A percentile compares a stretch with the other conserved stretches of the same genome.
These are phyloP conservation scores for Heliornis fulica DNA, from an alignment of 2,113 vertebrate species.

Conservation along the genomic window DNA sequence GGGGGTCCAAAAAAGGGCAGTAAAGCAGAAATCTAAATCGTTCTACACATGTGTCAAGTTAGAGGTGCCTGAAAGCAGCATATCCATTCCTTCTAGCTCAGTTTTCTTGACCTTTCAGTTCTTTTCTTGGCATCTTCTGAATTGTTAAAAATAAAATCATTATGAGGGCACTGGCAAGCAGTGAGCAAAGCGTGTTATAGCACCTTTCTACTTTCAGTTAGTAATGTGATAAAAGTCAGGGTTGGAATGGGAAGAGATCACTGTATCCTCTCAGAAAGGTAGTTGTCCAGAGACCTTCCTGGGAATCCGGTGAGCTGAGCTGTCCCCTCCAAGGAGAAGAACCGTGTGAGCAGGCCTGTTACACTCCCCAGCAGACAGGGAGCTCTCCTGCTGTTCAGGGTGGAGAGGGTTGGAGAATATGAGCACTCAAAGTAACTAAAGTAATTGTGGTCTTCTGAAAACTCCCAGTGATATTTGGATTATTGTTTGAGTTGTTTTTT, in stretches of 20 bases:
- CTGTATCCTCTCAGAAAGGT: neutral
- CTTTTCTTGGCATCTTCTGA: slow-evolving; percentile 57
- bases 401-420: neutral
- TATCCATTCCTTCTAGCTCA: slow-evolving; percentile 55
- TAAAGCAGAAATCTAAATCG: neutral
- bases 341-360: accelerated
- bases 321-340: neutral
- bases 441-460: neutral
- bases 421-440: neutral
- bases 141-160: slow-evolving; percentile 68
- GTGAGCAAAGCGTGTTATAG: neutral
- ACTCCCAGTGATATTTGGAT: neutral
- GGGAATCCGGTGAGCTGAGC: neutral
- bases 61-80: slow-evolving; percentile 29
- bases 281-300: neutral
- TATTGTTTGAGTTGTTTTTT: neutral
- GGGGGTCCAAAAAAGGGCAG: neutral
- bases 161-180: slow-evolving; percentile 34
- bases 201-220: neutral
- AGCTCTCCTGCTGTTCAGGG: neutral
- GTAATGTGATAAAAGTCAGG: neutral
- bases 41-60: neutral
- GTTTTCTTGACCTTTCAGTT: slow-evolving; percentile 60
- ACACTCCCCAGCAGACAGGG: neutral
- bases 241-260: neutral